These are phyloP conservation scores for Labia minor DNA, from an alignment of 2,888 invertebrate genomes.

Conservation along the genomic window DNA sequence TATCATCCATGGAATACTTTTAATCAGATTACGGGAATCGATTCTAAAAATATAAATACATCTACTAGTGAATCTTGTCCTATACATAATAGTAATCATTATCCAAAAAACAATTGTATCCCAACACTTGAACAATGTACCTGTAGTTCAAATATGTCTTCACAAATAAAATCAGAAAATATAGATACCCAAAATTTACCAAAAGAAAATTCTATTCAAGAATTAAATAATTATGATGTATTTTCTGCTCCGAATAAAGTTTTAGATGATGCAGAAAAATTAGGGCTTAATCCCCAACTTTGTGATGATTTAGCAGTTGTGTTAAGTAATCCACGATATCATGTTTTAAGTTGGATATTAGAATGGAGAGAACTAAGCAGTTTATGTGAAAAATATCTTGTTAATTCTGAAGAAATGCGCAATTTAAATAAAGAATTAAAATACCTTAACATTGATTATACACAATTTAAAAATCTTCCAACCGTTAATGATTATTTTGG, in stretches of 20 bases:
- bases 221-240: constrained; percentile 34
- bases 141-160: neutral
- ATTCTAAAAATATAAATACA: neutral
- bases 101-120: neutral
- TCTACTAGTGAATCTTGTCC: neutral
- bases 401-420: constrained; percentile 34
- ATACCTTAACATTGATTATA: constrained; percentile 60
- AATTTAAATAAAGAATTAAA: constrained; percentile 60
- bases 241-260: constrained; percentile 38
- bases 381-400: constrained; percentile 46
- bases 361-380: constrained; percentile 46
- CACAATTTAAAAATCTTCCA: constrained; percentile 53
- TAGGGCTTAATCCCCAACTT: constrained; percentile 53
- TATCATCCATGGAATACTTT: neutral
- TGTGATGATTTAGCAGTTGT: constrained; percentile 61
- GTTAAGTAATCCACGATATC: constrained; percentile 57
- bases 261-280: constrained; percentile 51
- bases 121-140: neutral
- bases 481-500: constrained; percentile 47
- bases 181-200: neutral
- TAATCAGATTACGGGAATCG: neutral
- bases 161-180: no score
- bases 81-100: neutral
- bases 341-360: constrained; percentile 59
- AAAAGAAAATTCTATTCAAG: constrained; percentile 32